A percentile compares a stretch with the other conserved stretches of the same genome.
Conservation (phyloP, 2,113 vertebrate species). For the Carollia perspicillata region DNA sequence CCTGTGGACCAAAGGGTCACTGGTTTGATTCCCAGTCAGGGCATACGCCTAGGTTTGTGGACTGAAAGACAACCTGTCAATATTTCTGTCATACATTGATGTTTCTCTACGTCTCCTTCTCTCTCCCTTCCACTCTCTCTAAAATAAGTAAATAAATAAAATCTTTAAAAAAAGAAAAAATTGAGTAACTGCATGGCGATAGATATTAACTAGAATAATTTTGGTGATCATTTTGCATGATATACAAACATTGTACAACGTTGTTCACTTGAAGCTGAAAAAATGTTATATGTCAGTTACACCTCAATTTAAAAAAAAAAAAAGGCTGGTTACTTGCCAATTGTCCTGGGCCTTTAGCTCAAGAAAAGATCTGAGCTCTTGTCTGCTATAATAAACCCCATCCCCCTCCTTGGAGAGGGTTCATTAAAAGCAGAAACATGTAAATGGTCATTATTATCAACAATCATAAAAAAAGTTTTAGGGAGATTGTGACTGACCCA, state of each 20-base stretch:
- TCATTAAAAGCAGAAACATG: constrained; percentile 47
- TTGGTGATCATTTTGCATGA: neutral
- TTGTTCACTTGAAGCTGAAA: neutral
- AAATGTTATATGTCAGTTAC: neutral
- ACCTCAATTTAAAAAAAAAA: neutral
- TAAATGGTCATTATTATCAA: constrained; percentile 55
- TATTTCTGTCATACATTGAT: too few species aligned
- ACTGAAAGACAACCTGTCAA: too few species aligned
- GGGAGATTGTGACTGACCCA: constrained; percentile 12
- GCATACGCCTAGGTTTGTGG: too few species aligned
- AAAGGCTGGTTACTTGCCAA: neutral
- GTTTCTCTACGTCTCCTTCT: too few species aligned
- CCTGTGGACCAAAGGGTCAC: too few species aligned
- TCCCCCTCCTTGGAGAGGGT: neutral
- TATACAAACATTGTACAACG: neutral
- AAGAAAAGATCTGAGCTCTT: constrained; percentile 29
- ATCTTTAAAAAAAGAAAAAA: too few species aligned
- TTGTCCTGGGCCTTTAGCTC: constrained; percentile 10
- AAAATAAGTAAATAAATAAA: too few species aligned
- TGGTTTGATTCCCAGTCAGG: too few species aligned
- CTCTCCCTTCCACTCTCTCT: too few species aligned
- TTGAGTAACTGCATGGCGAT: neutral
- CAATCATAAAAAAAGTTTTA: constrained; percentile 40
- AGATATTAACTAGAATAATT: neutral
- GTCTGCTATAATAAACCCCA: constrained; percentile 35